Conservation (phyloP, 2,113 vertebrate genomes). For the Neogobius melanostomus region DNA sequence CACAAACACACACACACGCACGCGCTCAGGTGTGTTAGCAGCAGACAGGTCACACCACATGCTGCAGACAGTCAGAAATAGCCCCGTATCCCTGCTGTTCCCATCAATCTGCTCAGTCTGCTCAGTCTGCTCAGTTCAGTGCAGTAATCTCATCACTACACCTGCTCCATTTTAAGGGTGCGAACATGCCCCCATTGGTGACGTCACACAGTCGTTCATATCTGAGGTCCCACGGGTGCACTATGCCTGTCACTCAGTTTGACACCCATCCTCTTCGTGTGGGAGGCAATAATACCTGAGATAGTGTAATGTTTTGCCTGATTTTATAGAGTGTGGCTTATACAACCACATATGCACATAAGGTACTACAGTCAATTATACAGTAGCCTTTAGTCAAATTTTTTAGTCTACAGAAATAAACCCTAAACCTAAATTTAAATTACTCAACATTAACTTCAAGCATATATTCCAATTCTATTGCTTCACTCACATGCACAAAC, state of each 20-base stretch:
- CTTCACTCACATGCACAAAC: too few species aligned
- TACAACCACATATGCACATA: too few species aligned
- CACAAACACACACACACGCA: slow-evolving; percentile 4
- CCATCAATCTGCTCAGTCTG: slow-evolving; percentile 62
- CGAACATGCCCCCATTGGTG: neutral
- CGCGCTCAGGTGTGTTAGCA: slow-evolving; percentile 12
- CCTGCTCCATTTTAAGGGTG: slow-evolving; percentile 30
- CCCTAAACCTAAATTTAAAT: too few species aligned
- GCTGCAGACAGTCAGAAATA: slow-evolving; percentile 52
- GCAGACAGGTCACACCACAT: slow-evolving; percentile 18
- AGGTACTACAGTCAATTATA: too few species aligned
- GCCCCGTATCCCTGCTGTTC: slow-evolving; percentile 38
- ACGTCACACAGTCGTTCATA: neutral
- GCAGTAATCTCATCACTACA: slow-evolving; percentile 48
- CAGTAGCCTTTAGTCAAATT: too few species aligned
- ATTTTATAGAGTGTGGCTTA: too few species aligned
- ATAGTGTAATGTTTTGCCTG: neutral
- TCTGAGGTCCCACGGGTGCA: neutral
- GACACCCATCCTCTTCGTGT: neutral
- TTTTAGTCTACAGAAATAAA: too few species aligned
- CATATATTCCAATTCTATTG: too few species aligned
- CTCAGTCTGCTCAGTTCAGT: slow-evolving; percentile 13
- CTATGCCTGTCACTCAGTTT: neutral
- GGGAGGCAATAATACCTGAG: neutral
- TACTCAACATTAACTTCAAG: too few species aligned